These are phyloP conservation scores for Sciurus niger DNA, from an alignment of 2,113 vertebrate species.

Conservation along the genomic window DNA sequence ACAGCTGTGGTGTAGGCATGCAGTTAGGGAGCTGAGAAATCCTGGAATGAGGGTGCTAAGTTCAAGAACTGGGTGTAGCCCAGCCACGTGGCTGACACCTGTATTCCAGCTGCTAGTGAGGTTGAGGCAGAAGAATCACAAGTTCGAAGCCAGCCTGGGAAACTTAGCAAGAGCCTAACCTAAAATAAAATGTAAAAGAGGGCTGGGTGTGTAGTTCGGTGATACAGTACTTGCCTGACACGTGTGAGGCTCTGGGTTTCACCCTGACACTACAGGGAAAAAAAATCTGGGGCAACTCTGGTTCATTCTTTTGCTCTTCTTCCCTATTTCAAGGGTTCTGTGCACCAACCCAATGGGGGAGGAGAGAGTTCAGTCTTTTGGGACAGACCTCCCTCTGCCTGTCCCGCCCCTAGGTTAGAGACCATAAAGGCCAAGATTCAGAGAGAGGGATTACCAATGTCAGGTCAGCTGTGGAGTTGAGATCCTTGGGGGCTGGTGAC, in stretches of 20 bases:
- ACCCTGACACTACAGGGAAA: too few species aligned
- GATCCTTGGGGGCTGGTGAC: not conserved
- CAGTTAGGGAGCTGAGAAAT: not conserved
- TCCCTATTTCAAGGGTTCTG: not conserved
- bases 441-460: not conserved
- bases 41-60: not conserved
- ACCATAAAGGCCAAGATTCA: conserved; percentile 69
- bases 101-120: not conserved
- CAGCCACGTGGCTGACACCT: not conserved
- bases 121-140: not conserved
- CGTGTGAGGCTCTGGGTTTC: not conserved
- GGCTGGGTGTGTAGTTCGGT: not conserved
- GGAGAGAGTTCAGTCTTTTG: not conserved
- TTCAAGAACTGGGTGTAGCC: not conserved
- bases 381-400: conserved; percentile 9
- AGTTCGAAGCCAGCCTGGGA: not conserved
- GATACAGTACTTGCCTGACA: not conserved
- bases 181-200: not conserved
- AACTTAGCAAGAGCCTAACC: not conserved
- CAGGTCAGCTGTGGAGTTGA: not conserved
- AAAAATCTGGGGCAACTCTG: not conserved
- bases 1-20: not conserved
- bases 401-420: not conserved
- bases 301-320: not conserved
- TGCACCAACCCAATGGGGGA: not conserved